phyloP scores from a whole-genome alignment of 2,113 vertebrate genomes.

The Arvicanthis niloticus region DNA sequence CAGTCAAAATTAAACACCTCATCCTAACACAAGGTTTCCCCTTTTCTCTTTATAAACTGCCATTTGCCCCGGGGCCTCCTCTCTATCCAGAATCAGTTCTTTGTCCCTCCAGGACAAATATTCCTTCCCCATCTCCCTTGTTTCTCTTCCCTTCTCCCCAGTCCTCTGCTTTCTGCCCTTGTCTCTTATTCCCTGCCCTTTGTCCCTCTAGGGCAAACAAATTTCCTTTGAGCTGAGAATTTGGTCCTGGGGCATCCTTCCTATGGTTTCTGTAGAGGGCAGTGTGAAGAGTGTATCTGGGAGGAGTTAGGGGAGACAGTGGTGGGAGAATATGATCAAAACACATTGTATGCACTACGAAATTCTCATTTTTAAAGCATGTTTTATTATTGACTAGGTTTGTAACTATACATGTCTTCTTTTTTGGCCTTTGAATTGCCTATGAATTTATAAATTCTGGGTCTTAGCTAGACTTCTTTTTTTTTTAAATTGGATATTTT shows the following conservation, averaged over 20 bases:
- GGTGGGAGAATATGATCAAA: neutral
- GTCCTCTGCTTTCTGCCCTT: neutral
- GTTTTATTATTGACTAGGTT: neutral
- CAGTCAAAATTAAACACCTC: neutral
- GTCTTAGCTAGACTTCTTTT: constrained; percentile 9
- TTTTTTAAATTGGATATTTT: too few relatives aligned
- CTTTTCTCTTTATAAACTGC: neutral
- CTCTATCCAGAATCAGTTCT: neutral
- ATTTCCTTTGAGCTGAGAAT: neutral
- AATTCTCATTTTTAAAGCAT: neutral
- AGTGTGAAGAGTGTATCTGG: neutral
- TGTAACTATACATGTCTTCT: neutral
- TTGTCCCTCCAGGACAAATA: neutral
- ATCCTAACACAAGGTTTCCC: neutral
- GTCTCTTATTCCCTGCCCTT: neutral
- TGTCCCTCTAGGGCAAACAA: neutral
- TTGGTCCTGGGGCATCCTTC: neutral
- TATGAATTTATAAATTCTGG: constrained; percentile 12
- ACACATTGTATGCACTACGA: neutral
- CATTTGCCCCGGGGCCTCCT: neutral
- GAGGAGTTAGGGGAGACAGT: neutral
- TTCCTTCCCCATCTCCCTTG: neutral
- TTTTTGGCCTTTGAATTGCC: neutral
- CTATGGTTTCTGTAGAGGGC: neutral
- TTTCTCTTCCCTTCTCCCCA: neutral